A percentile compares a stretch with the other conserved stretches of the same genome.
Conservation (phyloP, 2,888 invertebrate genomes). For the Phaonia tiefii region DNA sequence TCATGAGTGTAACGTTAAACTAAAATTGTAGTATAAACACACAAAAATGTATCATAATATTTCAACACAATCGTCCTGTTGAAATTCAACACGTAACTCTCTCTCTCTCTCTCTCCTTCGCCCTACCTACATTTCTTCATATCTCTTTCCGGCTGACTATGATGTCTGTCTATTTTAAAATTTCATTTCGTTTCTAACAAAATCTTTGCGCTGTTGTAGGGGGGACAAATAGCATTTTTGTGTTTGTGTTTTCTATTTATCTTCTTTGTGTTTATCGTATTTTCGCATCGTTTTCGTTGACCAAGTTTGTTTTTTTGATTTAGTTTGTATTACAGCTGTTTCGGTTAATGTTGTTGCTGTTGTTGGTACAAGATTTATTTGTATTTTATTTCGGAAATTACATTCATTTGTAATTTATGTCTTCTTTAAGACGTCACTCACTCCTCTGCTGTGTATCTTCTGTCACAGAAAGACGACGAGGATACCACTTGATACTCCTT, state of each 20-base stretch:
- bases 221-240: background rate
- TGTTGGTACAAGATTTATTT: constrained; percentile 30
- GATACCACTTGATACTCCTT: background rate
- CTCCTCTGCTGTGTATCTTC: background rate
- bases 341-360: background rate
- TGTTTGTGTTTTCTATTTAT: background rate
- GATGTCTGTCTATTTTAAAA: too few species aligned
- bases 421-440: constrained; percentile 27
- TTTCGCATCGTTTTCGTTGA: constrained; percentile 15
- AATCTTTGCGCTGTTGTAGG: too few species aligned
- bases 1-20: too few species aligned
- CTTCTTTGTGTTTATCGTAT: background rate
- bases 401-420: constrained; percentile 43
- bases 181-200: too few species aligned
- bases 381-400: constrained; percentile 44
- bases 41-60: too few species aligned
- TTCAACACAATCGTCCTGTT: too few species aligned
- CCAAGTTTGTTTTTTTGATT: constrained; percentile 4
- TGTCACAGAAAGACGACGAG: background rate
- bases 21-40: too few species aligned
- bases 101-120: too few species aligned
- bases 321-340: background rate
- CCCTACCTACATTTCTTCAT: too few species aligned
- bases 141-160: too few species aligned
- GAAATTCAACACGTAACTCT: too few species aligned